Base-by-base conservation (phyloP, 2,888 invertebrate species). In the Calliopum simillimum region DNA sequence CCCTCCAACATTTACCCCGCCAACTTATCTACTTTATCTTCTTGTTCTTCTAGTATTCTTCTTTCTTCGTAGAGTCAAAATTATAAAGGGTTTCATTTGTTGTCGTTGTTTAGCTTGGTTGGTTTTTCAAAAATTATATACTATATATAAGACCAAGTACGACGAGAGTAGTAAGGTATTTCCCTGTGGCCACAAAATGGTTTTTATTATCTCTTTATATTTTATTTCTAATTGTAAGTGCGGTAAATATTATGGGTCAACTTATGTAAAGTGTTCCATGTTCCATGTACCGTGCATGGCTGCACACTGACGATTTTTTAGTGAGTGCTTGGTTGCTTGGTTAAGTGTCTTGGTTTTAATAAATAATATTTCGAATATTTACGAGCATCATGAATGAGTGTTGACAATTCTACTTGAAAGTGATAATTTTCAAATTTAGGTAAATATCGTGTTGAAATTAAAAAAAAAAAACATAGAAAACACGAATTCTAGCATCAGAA, bases 111-210 rank as follows among this genome's bases (percentile, higher is more conserved):
- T 53, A n/a, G 56, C 14, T 11, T 46, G 23, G 25, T 21, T 61
- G n/a, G 61, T 61, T 19, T 64, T 33, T 33, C 33, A 3, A 33
- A 33, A 33, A 33, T 8, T n/a, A 33, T 8, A 33, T 33, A 1
- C 5, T 33, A 25, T 25, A 33, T 33, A 33, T 8, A 5, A 41
- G 59, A 6, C 12, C 13, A 16, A 58, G 33, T n/a, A n/a, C n/a
- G n/a, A n/a, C n/a, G n/a, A n/a, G n/a, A n/a, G n/a, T n/a, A n/a
- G n/a, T n/a, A n/a, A n/a, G n/a, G n/a, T 25, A 56, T 56, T 46
- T 44, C 41, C 53, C 53, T 44, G 44, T 55, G 55, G 55, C 65
- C 65, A 46, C 65, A 65, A 44, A 33, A 55, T 53, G 65, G 23
- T 19, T 65, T 65, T 65, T 55, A 65, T 44, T 21, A 55, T 65